These are phyloP conservation scores for Abscondita cerata DNA, from an alignment of 2,888 invertebrate genomes.

Conservation along the genomic window DNA sequence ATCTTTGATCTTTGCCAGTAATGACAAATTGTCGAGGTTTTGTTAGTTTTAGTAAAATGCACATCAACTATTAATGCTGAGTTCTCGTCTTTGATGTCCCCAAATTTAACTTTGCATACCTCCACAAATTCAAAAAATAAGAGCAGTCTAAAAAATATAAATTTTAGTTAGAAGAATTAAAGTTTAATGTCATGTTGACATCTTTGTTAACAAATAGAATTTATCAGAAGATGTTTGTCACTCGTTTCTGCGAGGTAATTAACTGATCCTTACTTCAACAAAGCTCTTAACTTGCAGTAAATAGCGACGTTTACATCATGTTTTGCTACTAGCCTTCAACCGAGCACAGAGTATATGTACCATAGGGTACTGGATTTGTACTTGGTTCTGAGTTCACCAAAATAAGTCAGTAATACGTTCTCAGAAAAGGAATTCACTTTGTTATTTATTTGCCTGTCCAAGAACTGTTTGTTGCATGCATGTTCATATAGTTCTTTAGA, in stretches of 20 bases:
- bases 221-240: no score
- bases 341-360: not conserved
- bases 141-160: no score
- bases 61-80: not conserved
- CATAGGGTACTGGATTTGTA: no score
- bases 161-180: not conserved
- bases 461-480: not conserved
- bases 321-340: not conserved
- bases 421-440: not conserved
- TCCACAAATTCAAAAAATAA: no score
- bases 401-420: not conserved
- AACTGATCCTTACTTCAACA: not conserved
- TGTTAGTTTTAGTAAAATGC: not conserved
- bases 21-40: not conserved
- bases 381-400: not conserved
- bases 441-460: not conserved
- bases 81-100: not conserved
- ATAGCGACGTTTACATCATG: not conserved
- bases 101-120: not conserved
- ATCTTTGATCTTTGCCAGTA: not conserved
- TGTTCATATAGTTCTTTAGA: not conserved
- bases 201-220: no score
- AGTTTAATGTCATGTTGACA: not conserved
- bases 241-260: not conserved
- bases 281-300: no score